A percentile compares a stretch with the other conserved stretches of the same genome.
Conservation (phyloP, 2,113 vertebrate species). For the Menura novaehollandiae region DNA sequence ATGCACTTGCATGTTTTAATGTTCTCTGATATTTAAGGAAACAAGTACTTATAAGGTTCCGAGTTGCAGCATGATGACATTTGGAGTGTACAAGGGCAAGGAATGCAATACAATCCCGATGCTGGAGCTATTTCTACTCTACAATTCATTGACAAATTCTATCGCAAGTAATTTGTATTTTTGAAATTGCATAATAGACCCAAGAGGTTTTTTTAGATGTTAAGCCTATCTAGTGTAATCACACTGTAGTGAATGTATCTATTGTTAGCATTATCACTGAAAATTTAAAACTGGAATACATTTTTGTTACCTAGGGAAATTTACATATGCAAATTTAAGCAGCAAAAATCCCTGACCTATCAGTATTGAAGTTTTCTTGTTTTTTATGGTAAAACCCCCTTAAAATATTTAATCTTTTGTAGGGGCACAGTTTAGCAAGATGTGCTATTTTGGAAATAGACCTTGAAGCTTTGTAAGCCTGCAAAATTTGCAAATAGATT, state of each 20-base stretch:
- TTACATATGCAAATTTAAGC: slow-evolving; percentile 6
- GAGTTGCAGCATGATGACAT: not conserved
- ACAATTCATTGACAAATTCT: not conserved
- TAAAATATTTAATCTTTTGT: slow-evolving; percentile 24
- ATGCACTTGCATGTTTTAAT: not conserved
- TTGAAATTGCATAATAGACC: not conserved
- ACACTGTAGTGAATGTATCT: not conserved
- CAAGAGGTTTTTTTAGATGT: not conserved
- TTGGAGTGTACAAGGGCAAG: not conserved
- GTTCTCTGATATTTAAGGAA: not conserved
- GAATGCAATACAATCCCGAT: not conserved
- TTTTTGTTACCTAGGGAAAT: slow-evolving; percentile 44
- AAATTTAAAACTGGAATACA: not conserved
- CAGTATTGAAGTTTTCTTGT: not conserved
- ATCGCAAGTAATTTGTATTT: not conserved
- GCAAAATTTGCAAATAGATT: slow-evolving; percentile 38
- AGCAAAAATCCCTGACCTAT: not conserved
- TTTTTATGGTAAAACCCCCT: not conserved
- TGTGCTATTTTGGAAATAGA: not conserved
- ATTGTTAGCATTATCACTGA: not conserved
- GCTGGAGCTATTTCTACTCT: not conserved
- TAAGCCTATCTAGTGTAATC: not conserved
- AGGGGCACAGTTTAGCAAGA: not conserved
- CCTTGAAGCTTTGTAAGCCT: not conserved
- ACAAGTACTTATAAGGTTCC: not conserved